Evolutionary conservation across 2,113 vertebrate genomes (phyloP).

Genomic region (Corynorhinus townsendii): DNA sequence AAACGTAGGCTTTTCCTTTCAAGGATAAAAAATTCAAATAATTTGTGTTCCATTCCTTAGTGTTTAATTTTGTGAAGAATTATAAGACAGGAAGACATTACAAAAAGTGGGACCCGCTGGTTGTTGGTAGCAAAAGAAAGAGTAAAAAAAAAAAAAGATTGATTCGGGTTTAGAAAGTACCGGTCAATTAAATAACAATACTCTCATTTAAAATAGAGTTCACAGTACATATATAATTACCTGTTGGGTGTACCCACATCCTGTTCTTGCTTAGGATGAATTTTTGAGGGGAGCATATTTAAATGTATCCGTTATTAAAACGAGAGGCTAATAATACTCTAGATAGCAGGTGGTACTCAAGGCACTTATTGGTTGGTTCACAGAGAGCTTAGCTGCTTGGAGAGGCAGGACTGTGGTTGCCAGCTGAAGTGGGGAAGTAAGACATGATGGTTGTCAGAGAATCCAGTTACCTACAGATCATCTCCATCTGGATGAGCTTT

Average conservation of each 20-base stretch:
- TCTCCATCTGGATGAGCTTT: neutral
- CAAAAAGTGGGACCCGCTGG: neutral
- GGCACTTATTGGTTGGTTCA: neutral
- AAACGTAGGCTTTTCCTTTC: constrained; percentile 8
- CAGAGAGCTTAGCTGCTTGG: neutral
- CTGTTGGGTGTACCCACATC: neutral
- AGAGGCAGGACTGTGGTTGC: neutral
- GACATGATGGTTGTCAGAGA: neutral
- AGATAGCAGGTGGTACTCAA: constrained; percentile 2
- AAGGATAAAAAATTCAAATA: constrained; percentile 27
- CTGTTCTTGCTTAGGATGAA: constrained; percentile 35
- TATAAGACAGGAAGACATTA: neutral
- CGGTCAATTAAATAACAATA: neutral
- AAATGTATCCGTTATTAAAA: constrained; percentile 54
- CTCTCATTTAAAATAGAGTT: neutral
- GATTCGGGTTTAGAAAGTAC: constrained; percentile 21
- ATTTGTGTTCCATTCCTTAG: neutral
- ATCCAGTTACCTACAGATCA: neutral
- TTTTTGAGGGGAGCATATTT: constrained; percentile 36
- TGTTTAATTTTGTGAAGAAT: neutral
- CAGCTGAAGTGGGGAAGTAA: neutral
- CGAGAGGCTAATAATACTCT: constrained; percentile 42
- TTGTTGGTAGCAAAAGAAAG: neutral
- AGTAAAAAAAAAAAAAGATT: neutral
- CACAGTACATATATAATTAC: neutral